Evolutionary conservation across 2,888 invertebrate genomes (phyloP), one percentile per base, ranked within the genome.

Genomic region (Cheilosia variabilis): DNA sequence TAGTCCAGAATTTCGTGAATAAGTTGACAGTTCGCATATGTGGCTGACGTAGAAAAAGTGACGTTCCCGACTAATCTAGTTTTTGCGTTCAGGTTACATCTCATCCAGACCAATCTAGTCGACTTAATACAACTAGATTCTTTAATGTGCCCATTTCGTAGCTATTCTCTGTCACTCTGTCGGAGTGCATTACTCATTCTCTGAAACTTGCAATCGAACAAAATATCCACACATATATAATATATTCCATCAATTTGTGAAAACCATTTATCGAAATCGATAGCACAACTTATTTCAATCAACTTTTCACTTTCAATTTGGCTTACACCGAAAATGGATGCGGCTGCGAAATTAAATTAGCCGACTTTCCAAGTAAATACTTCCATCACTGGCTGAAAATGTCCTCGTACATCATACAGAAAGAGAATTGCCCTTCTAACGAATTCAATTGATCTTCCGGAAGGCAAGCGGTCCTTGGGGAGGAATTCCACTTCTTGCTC

Each of bases 391-490:
- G 27, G 31, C 13, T 15, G 52, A 15, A 34, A 53, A 45, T 43
- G 53, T 57, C 41, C 47, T 37, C 22, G 13, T 24, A 9, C 60
- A 43, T 31, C 62, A 50, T 15, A 63, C 57, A 75, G 27, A 58
- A 15, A 63, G 19, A 63, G 37, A 55, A 57, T 24, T n/a, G 37
- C 37, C 37, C 50, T 37, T 52, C 47, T 34, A 65, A 57, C 52
- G 66, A 68, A 76, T 60, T 76, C 76, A 41, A 76, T 76, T 76
- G 76, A 76, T 68, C 52, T 66, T 68, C 58, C 9, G 31, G n/a
- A 37, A 7, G 43, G 24, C 17, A 68, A 50, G 27, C 58, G 22
- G n/a, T 66, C 66, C 66, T 50, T 66, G 19, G 58, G 50, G 66
- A 41, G 27, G 27, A 27, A 65, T 19, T 6, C 45, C 63, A 63